A percentile compares a stretch with the other conserved stretches of the same genome.
Evolutionary conservation across 2,113 vertebrate species (phyloP).

Genomic region (Amblyornis subalaris): DNA sequence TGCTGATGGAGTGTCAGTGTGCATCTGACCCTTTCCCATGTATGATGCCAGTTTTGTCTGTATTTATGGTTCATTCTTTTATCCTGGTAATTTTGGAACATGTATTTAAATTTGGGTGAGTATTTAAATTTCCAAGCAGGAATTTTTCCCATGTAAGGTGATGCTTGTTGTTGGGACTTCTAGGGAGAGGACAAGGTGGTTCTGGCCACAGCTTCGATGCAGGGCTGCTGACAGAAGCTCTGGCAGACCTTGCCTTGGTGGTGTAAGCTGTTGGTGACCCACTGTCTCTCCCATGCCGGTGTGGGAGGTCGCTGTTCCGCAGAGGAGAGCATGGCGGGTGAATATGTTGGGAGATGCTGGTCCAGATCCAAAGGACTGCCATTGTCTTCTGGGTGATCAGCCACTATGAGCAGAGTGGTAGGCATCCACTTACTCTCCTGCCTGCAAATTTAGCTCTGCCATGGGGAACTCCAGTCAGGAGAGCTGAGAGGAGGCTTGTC

Average conservation of each 20-base stretch:
- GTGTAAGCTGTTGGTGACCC: accelerated
- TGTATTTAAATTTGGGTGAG: too few relatives aligned
- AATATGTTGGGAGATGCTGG: neutral
- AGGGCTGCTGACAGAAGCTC: neutral
- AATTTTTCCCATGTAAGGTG: neutral
- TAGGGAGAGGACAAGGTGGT: neutral
- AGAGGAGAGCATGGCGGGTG: accelerated
- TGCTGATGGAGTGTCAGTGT: neutral
- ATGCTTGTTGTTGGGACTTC: neutral
- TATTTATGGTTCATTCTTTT: neutral
- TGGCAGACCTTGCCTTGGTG: neutral
- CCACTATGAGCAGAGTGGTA: accelerated
- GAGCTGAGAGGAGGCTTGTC: neutral
- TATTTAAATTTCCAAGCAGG: neutral
- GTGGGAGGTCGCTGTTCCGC: neutral
- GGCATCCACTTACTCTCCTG: neutral
- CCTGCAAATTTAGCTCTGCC: neutral
- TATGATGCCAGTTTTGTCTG: neutral
- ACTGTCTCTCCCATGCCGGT: accelerated
- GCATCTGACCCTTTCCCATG: neutral
- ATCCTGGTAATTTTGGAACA: neutral
- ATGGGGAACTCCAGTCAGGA: neutral
- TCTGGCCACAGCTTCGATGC: neutral
- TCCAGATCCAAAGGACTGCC: too few relatives aligned
- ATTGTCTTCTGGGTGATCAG: accelerated